Conservation (phyloP, 2,113 vertebrate genomes). For the Cygnus atratus region DNA sequence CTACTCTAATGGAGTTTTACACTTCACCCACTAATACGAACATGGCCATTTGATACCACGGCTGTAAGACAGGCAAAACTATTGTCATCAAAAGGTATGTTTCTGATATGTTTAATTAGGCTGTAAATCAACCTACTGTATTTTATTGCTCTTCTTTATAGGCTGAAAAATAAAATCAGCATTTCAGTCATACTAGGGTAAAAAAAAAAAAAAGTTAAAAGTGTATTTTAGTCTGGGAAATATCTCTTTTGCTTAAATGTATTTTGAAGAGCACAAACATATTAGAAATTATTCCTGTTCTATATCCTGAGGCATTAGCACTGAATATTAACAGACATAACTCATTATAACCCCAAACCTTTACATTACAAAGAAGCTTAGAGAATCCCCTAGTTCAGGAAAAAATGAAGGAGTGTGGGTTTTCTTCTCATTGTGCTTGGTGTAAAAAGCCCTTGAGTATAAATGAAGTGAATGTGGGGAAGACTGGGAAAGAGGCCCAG, state of each 20-base stretch:
- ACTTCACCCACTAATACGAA: not conserved
- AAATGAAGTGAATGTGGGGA: not conserved
- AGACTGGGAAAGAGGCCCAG: not conserved
- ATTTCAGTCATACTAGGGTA: not conserved
- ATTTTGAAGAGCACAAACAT: not conserved
- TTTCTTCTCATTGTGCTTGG: not conserved
- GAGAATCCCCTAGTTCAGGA: not conserved
- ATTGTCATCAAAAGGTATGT: not conserved
- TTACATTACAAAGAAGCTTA: not conserved
- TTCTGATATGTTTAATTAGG: constrained; percentile 9
- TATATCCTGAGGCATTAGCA: not conserved
- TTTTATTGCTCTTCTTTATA: not conserved
- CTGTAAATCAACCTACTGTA: not conserved
- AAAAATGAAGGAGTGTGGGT: not conserved
- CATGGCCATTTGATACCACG: not conserved
- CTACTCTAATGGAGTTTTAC: not conserved
- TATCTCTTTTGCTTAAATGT: not conserved
- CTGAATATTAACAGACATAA: not conserved
- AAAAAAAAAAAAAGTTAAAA: not conserved
- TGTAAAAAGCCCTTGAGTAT: not conserved
- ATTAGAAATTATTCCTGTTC: not conserved
- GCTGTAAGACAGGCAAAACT: not conserved
- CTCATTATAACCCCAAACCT: not conserved
- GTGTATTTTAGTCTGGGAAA: not conserved
- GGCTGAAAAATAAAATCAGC: not conserved